Evolutionary conservation across 2,113 vertebrate genomes (phyloP).

Genomic region (Rafetus swinhoei): DNA sequence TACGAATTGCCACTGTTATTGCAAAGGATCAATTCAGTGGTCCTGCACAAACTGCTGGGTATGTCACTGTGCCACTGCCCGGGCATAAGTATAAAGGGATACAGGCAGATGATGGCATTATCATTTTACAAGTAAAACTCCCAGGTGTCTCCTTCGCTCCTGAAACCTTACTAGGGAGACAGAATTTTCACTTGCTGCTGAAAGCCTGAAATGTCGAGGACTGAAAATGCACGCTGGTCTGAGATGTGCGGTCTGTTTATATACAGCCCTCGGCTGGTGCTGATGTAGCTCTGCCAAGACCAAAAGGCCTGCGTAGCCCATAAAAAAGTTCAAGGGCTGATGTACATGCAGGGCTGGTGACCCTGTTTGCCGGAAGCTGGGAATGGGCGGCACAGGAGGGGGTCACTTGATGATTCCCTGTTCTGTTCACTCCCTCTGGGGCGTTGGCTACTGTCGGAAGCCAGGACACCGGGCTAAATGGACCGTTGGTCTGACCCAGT

Average conservation of each 20-base stretch:
- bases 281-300: fast-evolving
- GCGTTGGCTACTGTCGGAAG: too few species aligned
- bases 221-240: background rate
- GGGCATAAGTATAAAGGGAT: background rate
- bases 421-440: too few species aligned
- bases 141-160: background rate
- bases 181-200: background rate
- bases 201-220: background rate
- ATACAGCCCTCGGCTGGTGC: background rate
- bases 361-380: too few species aligned
- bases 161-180: background rate
- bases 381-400: too few species aligned
- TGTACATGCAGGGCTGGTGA: background rate
- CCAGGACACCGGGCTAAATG: too few species aligned
- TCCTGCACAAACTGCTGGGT: background rate
- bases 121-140: slow-evolving; percentile 56
- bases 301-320: background rate
- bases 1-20: slow-evolving; percentile 22
- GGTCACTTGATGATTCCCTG: too few species aligned
- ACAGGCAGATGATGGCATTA: slow-evolving; percentile 46
- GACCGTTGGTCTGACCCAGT: too few species aligned
- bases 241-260: background rate
- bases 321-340: background rate
- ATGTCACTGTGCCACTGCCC: background rate
- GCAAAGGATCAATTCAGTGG: slow-evolving; percentile 6